Base-by-base conservation (phyloP, 2,888 invertebrate species). In the Xylophagus ater region DNA sequence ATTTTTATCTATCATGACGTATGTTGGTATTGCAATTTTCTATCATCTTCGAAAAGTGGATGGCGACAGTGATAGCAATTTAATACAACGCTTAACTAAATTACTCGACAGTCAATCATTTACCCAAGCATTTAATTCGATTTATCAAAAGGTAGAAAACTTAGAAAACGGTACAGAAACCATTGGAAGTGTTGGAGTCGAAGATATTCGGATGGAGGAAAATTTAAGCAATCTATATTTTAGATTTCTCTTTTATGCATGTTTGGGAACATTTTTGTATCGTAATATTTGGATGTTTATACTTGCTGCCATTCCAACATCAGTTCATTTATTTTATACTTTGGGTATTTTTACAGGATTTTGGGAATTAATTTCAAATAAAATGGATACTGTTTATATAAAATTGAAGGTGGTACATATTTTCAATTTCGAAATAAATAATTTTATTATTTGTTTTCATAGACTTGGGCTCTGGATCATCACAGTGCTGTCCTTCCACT, bases 201-300 rank as follows among this genome's bases (percentile, higher is more conserved):
- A n/a, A n/a, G n/a, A n/a, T n/a, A n/a, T n/a, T n/a, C n/a, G n/a
- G n/a, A 43, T 30, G 15, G 49, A 71, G 38, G 58, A 58, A 24
- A 62, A 62, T 41, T 71, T 75, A 42, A 80, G 81, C 46, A 76
- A 76, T 12, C 67, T 75, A 26, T 87, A 83, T 54, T 77, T 87
- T 53, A 85, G 81, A 53, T 71, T 78, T 4, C 64, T 90, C 9
- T 70, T 89, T 49, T 89, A 87, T 69, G 82, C 81, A 3, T 88
- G 90, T 51, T 66, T 81, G 6, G 74, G 82, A 37, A 87, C 90
- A 67, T 70, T 89, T 20, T 70, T 92, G 12, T 92, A 89, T 81
- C 83, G 84, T 52, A 80, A 90, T 54, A 73, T 83, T 36, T 87
- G 89, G 83, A 66, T 88, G 41, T 63, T 87, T 47, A 77, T 82